Evolutionary conservation across 2,888 invertebrate species (phyloP), one percentile per base, ranked within the genome.

Genomic region (Drosophila siamana): DNA sequence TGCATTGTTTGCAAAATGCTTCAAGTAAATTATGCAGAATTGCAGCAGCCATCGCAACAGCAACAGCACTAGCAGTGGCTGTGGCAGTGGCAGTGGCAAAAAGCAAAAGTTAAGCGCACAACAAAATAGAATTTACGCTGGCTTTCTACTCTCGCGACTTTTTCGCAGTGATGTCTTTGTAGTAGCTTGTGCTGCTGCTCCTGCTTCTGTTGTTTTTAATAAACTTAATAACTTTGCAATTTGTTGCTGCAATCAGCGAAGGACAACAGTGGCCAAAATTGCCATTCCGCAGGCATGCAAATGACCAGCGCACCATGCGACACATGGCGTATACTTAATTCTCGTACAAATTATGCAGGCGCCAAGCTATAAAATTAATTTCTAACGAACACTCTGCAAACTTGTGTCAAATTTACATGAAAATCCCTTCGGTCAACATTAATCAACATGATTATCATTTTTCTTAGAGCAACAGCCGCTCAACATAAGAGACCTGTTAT

Each of bases 191-290:
- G 55, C 65, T 57, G 55, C 65, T 77, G 62, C 69, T 57, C 52
- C 65, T 57, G 55, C 65, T 77, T 60, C 69, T 70, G 69, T 71
- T 67, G 64, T 85, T 86, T 86, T 83, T 83, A 86, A 80, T 80
- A 82, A 85, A 85, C 82, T 82, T 86, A 83, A 86, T 83, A 86
- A 83, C 71, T 83, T 86, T 74, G 81, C 78, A 86, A 80, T 86
- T 83, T 83, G 84, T 67, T 78, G 69, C 62, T 80, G 81, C 86
- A 83, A 83, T 86, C 86, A 83, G 81, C 26, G 66, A 64, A 26
- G 79, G 69, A 69, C 66, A 71, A 55, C 51, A 52, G 43, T 50
- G 48, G 41, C 59, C 51, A 50, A 64, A 66, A 67, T 54, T 69
- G 68, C 51, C 62, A 55, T 52, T 46, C 50, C 33, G 52, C 61